phyloP scores from a whole-genome alignment of 1,140 invertebrate genomes.

The Aphis gossypii region DNA sequence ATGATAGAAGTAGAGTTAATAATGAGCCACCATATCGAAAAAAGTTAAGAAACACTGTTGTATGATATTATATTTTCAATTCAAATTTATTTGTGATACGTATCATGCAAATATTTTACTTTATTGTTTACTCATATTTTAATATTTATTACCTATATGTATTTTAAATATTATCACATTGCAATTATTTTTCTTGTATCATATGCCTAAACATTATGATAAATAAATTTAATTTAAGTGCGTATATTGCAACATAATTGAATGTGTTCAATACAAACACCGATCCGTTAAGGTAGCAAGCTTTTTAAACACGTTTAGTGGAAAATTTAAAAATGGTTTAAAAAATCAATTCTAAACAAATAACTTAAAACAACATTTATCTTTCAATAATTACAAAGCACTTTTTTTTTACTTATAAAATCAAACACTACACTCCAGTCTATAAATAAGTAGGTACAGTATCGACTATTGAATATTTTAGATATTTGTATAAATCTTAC shows the following conservation, averaged over 20 bases:
- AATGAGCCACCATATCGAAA: not conserved
- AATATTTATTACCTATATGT: not conserved
- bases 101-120: not conserved
- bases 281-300: not conserved
- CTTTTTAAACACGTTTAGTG: not conserved
- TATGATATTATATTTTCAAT: not conserved
- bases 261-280: not conserved
- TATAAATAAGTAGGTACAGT: not conserved
- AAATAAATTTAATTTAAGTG: not conserved
- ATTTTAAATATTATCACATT: not conserved
- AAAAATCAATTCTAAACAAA: not conserved
- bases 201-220: not conserved
- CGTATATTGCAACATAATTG: not conserved
- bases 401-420: not conserved
- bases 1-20: not conserved
- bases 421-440: not conserved
- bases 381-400: not conserved
- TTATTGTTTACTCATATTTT: not conserved
- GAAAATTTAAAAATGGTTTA: not conserved
- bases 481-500: not conserved
- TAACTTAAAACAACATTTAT: not conserved
- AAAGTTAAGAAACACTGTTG: not conserved
- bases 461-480: not conserved
- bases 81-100: not conserved
- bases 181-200: not conserved